Evolutionary conservation across 2,888 invertebrate genomes (phyloP), one percentile per base, ranked within the genome.

Genomic region (Ornithoptera priamus): DNA sequence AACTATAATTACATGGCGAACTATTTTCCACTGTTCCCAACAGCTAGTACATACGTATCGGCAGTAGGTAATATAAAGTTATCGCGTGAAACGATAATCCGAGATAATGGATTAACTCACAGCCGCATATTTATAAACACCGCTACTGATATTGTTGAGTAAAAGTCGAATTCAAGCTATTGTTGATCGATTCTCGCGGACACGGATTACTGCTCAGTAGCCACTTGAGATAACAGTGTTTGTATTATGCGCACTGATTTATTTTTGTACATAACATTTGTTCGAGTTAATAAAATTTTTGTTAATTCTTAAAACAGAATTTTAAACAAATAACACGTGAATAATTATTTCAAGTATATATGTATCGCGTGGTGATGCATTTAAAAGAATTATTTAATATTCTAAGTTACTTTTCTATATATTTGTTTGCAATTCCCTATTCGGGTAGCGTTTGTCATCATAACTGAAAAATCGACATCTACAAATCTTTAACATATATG

Each of bases 81-180:
- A 91, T 90, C 90, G 88, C 79, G 75, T 71, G 73, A 77, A 85
- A 86, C 88, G 87, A 87, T 92, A 92, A 92, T 92, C 92, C 91
- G 77, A 85, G 88, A 90, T 92, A 89, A 88, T 85, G 92, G 91
- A 92, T 92, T 92, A 92, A 80, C 88, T 82, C 84, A 81, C 80
- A 81, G 76, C 75, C 78, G 85, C 80, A 84, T 89, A 89, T 91
- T 89, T 90, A 87, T 88, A 91, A 90, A 91, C 85, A 86, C 84
- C 82, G 85, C 86, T 85, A 89, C 87, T 86, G 84, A 72, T 78
- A 78, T 81, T 78, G 83, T 30, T 85, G 85, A 85, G 79, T 78
- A 79, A 78, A 83, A 81, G 75, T 82, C 78, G 78, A 82, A 64
- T 81, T 84, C 80, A 80, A 83, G 76, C 79, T 79, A 77, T 74